Evolutionary conservation across 53 echinoderm and acorn worm genomes (phyloP), one percentile per base, ranked within the genome.

Genomic region (Arbacia lixula): DNA sequence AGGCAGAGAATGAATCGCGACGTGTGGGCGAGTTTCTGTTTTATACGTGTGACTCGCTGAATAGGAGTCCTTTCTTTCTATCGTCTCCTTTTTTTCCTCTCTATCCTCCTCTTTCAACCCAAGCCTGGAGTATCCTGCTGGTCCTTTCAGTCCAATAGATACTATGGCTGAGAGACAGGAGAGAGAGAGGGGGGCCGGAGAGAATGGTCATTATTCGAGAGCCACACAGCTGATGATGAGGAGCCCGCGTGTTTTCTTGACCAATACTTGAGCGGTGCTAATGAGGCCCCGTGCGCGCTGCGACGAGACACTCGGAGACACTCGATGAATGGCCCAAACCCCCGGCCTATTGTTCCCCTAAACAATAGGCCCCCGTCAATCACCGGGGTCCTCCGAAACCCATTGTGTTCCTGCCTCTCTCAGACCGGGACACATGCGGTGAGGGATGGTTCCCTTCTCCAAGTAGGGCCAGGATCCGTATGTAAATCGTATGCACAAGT

Each of bases 401-500:
- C 27, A 57, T 77, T 77, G 77, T 77, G 54, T 2, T 11, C 1
- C 37, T 26, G 40, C 11, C 24, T 36, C 21, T 36, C 33, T 34
- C 26, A 34, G 56, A 58, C 37, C 3, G 1, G 77, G 77, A 77
- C 77, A 77, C 77, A 77, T 77, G 77, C 22, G 39, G 77, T 9
- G 77, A 77, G 60, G 27, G 38, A 34, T 37, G 33, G 33, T 58
- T 57, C n/a, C n/a, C n/a, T n/a, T n/a, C n/a, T n/a, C n/a, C n/a
- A n/a, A n/a, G n/a, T n/a, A n/a, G n/a, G 58, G 37, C 38, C 22
- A 77, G 38, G 77, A 77, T 58, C 56, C 77, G 56, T 77, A 77
- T 77, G 77, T 77, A 77, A 77, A 77, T 77, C 77, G 57, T 77
- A 58, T 11, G 57, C 58, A 58, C 58, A 77, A 77, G 77, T 77